A percentile compares a stretch with the other conserved stretches of the same genome.
phyloP scores from a whole-genome alignment of 1,140 invertebrate genomes.

The Dendrolimus punctatus region DNA sequence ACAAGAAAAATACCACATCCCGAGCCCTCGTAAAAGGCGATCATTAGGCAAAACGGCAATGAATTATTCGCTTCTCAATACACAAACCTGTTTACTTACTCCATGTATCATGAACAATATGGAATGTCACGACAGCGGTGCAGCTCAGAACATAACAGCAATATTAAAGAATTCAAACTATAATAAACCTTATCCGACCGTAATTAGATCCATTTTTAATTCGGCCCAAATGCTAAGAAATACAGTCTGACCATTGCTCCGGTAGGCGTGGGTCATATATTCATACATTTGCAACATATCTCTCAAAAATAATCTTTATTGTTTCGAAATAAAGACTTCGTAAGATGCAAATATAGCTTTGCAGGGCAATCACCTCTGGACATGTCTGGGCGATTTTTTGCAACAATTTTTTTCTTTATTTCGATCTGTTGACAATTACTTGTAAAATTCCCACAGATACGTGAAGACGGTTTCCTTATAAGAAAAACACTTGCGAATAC shows the following conservation, averaged over 20 bases:
- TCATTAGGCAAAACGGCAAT: conserved; percentile 48
- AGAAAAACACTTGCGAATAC: conserved; percentile 1
- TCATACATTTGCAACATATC: conserved; percentile 1
- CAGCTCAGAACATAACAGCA: conserved; percentile 23
- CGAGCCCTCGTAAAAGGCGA: conserved; percentile 3
- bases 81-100: conserved; percentile 50
- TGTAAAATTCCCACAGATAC: conserved; percentile 26
- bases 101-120: conserved; percentile 65
- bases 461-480: conserved; percentile 8
- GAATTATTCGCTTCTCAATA: conserved; percentile 34
- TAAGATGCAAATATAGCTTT: conserved; percentile 9
- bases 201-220: conserved; percentile 20
- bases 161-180: conserved; percentile 10
- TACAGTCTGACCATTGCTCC: conserved; percentile 50
- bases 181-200: conserved; percentile 15
- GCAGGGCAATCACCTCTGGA: conserved; percentile 44
- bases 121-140: conserved; percentile 56
- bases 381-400: conserved; percentile 31
- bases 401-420: conserved; percentile 22
- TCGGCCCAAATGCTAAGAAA: conserved; percentile 35
- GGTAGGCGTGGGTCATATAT: conserved; percentile 61
- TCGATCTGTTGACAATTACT: conserved; percentile 31
- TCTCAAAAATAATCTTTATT: conserved; percentile 35
- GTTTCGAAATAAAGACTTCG: conserved; percentile 24
- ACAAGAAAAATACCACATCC: too few species aligned